Conservation (phyloP, 2,888 invertebrate genomes). For the Masnerella sp. region DNA sequence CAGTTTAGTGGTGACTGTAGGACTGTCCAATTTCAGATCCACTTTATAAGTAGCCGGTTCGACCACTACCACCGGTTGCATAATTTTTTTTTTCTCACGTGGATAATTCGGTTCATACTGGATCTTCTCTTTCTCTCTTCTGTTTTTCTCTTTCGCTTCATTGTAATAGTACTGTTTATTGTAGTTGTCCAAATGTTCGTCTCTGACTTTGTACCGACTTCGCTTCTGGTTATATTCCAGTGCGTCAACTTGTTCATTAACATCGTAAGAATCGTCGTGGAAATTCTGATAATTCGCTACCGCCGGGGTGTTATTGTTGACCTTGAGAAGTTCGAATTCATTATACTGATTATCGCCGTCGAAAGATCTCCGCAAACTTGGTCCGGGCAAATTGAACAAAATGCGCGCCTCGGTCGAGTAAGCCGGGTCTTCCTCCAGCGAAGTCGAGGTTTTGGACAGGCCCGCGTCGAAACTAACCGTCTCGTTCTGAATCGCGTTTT, state of each 20-base stretch:
- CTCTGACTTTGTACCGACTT: constrained; percentile 8
- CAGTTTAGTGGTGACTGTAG: constrained; percentile 38
- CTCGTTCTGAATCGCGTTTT: constrained; percentile 22
- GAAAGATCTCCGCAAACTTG: constrained; percentile 68
- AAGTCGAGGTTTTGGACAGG: constrained; percentile 13
- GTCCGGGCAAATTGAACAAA: constrained; percentile 65
- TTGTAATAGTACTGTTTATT: constrained; percentile 29
- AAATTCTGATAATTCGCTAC: constrained; percentile 73
- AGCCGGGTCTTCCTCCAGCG: constrained; percentile 66
- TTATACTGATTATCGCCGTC: constrained; percentile 65
- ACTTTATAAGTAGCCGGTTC: constrained; percentile 66
- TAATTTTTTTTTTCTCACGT: constrained; percentile 49
- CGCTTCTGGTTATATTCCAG: constrained; percentile 29
- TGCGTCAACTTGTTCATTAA: constrained; percentile 32
- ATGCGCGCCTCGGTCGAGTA: constrained; percentile 70
- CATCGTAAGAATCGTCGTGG: constrained; percentile 66
- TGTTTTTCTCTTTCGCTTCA: constrained; percentile 27
- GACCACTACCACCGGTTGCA: constrained; percentile 68
- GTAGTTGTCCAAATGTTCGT: constrained; percentile 13
- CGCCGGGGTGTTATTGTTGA: constrained; percentile 72
- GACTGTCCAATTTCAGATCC: constrained; percentile 61
- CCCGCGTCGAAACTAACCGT: constrained; percentile 5
- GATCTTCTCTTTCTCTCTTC: constrained; percentile 13
- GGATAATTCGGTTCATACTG: constrained; percentile 18
- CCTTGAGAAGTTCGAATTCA: constrained; percentile 74